Percentiles rank a stretch among this genome's conserved stretches.
phyloP scores from a whole-genome alignment of 2,888 invertebrate species.

The Tuberolachnus salignus region DNA sequence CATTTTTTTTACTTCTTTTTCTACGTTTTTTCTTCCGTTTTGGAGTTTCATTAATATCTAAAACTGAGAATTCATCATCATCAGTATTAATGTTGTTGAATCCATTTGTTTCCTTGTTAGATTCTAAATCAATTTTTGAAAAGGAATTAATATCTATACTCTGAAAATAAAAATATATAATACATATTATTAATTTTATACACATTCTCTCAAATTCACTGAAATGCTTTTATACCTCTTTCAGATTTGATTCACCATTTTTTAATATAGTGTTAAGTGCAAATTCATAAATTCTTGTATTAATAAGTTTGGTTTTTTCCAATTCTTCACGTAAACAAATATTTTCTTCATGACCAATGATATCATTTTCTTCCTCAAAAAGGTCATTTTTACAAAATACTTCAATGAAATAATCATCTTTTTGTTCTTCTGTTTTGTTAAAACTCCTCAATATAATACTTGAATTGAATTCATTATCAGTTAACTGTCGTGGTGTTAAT shows the following conservation, averaged over 20 bases:
- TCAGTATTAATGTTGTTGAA: background rate
- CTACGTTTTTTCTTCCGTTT: conserved; percentile 24
- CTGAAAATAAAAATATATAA: conserved; percentile 31
- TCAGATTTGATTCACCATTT: conserved; percentile 33
- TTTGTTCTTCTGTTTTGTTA: conserved; percentile 32
- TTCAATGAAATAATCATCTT: conserved; percentile 35
- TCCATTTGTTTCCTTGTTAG: conserved; percentile 7
- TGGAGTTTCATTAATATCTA: background rate
- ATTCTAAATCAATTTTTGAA: conserved; percentile 26
- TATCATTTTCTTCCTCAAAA: conserved; percentile 31
- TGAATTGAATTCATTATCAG: conserved; percentile 48
- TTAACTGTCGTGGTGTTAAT: conserved; percentile 63
- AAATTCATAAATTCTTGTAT: conserved; percentile 69
- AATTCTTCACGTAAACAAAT: conserved; percentile 65
- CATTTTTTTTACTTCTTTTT: conserved; percentile 5
- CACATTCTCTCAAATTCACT: background rate
- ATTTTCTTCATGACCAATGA: background rate
- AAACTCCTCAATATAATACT: conserved; percentile 38
- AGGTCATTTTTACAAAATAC: conserved; percentile 45
- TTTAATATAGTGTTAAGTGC: conserved; percentile 64
- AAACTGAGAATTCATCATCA: conserved; percentile 5
- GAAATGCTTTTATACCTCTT: conserved; percentile 25
- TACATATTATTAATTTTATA: background rate
- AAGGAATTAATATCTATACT: conserved; percentile 37
- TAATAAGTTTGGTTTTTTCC: conserved; percentile 66